Evolutionary conservation across 2,888 invertebrate genomes (phyloP), one percentile per base, ranked within the genome.

Genomic region (Drepana falcataria): DNA sequence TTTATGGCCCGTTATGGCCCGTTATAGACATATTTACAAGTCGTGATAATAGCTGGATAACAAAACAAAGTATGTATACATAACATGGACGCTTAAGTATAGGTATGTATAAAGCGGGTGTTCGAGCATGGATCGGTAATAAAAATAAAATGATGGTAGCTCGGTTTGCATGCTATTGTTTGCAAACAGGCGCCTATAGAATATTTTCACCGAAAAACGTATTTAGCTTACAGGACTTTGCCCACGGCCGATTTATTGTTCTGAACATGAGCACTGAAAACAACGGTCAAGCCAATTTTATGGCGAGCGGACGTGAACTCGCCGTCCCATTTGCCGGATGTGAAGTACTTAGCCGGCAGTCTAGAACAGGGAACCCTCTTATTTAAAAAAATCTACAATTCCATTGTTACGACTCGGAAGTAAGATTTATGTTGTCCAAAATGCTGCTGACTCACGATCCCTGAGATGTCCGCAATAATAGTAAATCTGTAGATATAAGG

Each of bases 261-360:
- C 35, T 21, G 21, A 49, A 49, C 37, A 40, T 40, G 40, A 49
- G 21, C 37, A 40, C 49, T 40, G 49, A 48, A 51, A 57, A 63
- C 59, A 60, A 61, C 59, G 59, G 63, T 60, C 67, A 64, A 65
- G 61, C 59, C 57, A 61, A 61, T 63, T 69, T 66, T 58, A 54
- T 61, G 56, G 48, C 59, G 56, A 64, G 63, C 66, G 63, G 69
- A 67, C 62, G 66, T 66, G 59, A 44, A 9, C 44, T 3, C 44
- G 9, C 9, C 63, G 63, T 56, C 53, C 57, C 55, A 48, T 57
- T 47, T 49, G n/a, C 56, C 69, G 69, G 69, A 68, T 65, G 63
- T 60, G 59, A 56, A 59, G 63, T 69, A 66, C 69, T 68, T 69
- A 69, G 58, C 49, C 56, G 59, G 57, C 55, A 55, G 51, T 49